Evolutionary conservation across 2,113 vertebrate genomes (phyloP).

Genomic region (Nipponia nippon): DNA sequence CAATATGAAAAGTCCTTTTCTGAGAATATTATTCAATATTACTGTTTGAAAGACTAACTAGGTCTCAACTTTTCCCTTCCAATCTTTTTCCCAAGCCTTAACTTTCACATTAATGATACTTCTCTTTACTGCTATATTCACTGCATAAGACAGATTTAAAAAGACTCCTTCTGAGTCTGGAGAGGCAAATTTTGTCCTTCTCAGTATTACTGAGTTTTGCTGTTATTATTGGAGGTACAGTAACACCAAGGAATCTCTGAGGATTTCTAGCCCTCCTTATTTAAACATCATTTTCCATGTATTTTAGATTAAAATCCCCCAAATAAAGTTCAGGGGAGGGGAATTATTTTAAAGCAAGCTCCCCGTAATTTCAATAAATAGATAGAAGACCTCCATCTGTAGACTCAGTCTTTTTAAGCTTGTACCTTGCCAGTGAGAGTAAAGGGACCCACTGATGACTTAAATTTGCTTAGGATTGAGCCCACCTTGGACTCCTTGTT

Average conservation of each 20-base stretch:
- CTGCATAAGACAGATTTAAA: neutral
- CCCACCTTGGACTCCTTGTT: neutral
- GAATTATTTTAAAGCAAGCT: neutral
- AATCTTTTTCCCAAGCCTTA: neutral
- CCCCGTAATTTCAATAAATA: neutral
- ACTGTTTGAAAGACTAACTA: neutral
- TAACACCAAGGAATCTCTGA: neutral
- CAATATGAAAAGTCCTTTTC: neutral
- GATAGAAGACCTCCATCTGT: neutral
- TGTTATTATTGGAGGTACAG: neutral
- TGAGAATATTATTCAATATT: neutral
- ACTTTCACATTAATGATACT: neutral
- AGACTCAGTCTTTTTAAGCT: neutral
- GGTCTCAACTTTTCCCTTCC: neutral
- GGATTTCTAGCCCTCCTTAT: neutral
- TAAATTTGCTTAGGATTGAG: neutral
- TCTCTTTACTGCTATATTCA: neutral
- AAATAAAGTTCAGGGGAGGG: neutral
- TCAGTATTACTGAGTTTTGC: neutral
- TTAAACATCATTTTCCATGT: neutral
- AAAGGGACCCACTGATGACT: neutral
- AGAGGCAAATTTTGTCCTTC: neutral
- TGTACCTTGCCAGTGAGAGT: neutral
- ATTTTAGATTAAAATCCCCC: neutral
- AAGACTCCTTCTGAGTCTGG: no score